Conservation (phyloP, 2,113 vertebrate species). For the Apodemus speciosus region DNA sequence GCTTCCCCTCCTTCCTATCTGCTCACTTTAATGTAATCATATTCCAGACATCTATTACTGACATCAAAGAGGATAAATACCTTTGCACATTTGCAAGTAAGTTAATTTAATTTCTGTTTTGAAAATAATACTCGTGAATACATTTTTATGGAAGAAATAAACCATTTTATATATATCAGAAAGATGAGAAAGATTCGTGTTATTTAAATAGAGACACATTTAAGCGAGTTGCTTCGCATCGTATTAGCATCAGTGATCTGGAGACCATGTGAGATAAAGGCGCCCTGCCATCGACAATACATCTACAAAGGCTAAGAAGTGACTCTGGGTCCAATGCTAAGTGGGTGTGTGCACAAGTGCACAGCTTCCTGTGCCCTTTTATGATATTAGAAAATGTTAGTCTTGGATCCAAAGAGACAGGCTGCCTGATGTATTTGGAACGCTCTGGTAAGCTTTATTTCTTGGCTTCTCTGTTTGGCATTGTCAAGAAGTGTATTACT, state of each 20-base stretch:
- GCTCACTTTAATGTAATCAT: background rate
- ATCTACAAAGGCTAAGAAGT: background rate
- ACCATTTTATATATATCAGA: background rate
- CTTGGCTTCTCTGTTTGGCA: background rate
- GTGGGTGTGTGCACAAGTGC: background rate
- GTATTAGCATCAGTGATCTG: background rate
- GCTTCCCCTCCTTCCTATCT: background rate
- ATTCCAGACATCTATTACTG: background rate
- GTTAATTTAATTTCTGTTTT: background rate
- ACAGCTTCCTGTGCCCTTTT: background rate
- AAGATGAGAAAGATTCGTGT: background rate
- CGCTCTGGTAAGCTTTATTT: background rate
- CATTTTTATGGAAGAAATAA: background rate
- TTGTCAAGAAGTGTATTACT: background rate
- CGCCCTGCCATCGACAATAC: background rate
- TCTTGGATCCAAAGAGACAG: background rate
- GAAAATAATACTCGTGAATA: background rate
- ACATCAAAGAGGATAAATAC: background rate
- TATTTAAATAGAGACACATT: background rate
- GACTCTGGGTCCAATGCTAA: background rate
- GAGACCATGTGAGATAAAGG: background rate
- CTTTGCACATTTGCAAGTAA: background rate
- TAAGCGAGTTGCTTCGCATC: background rate
- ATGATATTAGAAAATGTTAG: background rate
- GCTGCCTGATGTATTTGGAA: background rate